phyloP scores from a whole-genome alignment of 1,140 invertebrate genomes.

The Coboldia fuscipes region DNA sequence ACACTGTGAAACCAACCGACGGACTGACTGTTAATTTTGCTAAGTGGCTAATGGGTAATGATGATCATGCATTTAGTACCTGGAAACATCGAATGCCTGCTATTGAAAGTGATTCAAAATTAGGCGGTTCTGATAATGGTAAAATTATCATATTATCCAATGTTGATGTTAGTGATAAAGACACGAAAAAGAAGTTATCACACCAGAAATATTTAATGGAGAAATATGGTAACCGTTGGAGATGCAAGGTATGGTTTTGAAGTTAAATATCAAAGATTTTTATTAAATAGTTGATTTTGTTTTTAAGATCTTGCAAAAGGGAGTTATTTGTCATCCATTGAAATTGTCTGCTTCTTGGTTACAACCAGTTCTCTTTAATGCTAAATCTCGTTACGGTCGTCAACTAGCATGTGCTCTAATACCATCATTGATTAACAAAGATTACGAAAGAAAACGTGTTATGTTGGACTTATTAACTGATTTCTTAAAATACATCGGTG shows the following conservation, averaged over 20 bases:
- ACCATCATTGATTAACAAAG: slow-evolving; percentile 52
- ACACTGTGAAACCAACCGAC: slow-evolving; percentile 32
- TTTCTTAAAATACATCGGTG: slow-evolving; percentile 65
- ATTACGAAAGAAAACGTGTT: slow-evolving; percentile 21
- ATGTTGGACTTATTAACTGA: slow-evolving; percentile 71
- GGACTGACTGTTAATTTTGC: slow-evolving; percentile 47
- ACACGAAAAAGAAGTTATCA: slow-evolving; percentile 21
- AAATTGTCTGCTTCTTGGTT: slow-evolving; percentile 47
- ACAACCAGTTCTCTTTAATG: slow-evolving; percentile 73
- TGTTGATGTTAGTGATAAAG: slow-evolving; percentile 3
- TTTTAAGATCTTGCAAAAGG: slow-evolving; percentile 9
- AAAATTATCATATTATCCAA: slow-evolving; percentile 3
- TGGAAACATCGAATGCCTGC: slow-evolving; percentile 30
- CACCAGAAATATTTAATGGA: slow-evolving; percentile 42
- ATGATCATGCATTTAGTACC: slow-evolving; percentile 41
- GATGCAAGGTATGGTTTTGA: slow-evolving; percentile 10
- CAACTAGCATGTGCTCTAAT: slow-evolving; percentile 78
- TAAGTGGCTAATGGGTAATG: slow-evolving; percentile 55
- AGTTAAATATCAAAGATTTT: not conserved
- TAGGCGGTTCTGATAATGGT: not conserved
- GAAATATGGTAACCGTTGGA: slow-evolving; percentile 52
- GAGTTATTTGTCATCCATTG: slow-evolving; percentile 10
- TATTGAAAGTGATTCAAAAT: not conserved
- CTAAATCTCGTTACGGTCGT: slow-evolving; percentile 67
- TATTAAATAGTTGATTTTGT: not conserved